phyloP scores from a whole-genome alignment of 2,888 invertebrate genomes.

The Vanessa cardui region DNA sequence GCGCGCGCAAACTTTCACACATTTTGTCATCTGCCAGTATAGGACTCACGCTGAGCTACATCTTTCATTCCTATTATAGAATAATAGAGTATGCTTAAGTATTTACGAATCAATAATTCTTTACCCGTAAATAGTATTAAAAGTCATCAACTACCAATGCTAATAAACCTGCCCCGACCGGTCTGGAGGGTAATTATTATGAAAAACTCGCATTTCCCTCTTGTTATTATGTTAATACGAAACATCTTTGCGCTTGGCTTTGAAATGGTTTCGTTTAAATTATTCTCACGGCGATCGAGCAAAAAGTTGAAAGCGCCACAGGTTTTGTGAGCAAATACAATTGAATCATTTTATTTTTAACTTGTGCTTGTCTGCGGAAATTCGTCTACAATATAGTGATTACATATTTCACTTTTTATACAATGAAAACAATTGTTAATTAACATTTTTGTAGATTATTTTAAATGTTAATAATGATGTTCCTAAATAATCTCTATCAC shows the following conservation, averaged over 20 bases:
- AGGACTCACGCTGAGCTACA: neutral
- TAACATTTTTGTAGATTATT: too few relatives aligned
- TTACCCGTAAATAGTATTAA: constrained; percentile 9
- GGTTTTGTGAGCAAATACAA: constrained; percentile 13
- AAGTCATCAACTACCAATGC: constrained; percentile 1
- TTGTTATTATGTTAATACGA: constrained; percentile 12
- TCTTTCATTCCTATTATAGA: neutral
- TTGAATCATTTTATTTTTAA: neutral
- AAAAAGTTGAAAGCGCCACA: constrained; percentile 7
- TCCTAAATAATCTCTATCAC: too few relatives aligned
- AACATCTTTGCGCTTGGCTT: neutral
- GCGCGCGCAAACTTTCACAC: neutral
- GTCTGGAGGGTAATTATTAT: constrained; percentile 11
- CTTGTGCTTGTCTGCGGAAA: neutral
- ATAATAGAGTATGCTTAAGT: neutral
- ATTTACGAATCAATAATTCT: constrained; percentile 2
- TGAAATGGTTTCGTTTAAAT: constrained; percentile 3
- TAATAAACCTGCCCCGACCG: constrained; percentile 2
- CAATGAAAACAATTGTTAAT: neutral
- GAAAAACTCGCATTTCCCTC: constrained; percentile 17
- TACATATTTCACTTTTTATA: neutral
- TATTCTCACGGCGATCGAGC: neutral
- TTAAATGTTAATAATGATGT: too few relatives aligned
- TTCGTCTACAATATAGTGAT: neutral
- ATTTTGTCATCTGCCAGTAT: neutral